Evolutionary conservation across 2,113 vertebrate genomes (phyloP), one percentile per base, ranked within the genome.

Genomic region (Corvus moneduloides): DNA sequence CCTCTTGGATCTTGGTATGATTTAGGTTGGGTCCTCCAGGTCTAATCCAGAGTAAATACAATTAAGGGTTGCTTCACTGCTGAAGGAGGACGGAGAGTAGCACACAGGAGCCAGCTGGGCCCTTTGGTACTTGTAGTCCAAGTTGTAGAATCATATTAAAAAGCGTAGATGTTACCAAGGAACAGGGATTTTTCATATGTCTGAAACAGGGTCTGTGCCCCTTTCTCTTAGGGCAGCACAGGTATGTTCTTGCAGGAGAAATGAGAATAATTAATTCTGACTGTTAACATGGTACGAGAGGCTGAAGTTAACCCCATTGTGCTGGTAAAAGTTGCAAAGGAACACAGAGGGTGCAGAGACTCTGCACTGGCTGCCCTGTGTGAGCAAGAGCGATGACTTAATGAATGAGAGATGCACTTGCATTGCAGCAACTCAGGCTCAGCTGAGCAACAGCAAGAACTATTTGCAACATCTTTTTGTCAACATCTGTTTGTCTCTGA

Each of bases 401-500:
- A 71, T 41, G 55, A 64, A 37, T 2, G 1, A 68, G 90, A 59
- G 89, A 87, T 37, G 83, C 27, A 2, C 28, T 74, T 1, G 1
- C 73, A 22, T 51, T 8, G 5, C 77, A 23, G 61, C 23, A 1
- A 66, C 76, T 77, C 22, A 19, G 41, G 75, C 91, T 95, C 21
- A 7, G 87, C 82, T 77, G 84, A 90, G 30, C 51, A 73, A 66
- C 90, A 74, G 73, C 83, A 58, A 90, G 54, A 86, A 39, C 76
- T 80, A 51, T 77, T 93, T 96, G 85, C 83, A 81, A 72, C 61
- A 27, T 90, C 82, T 74, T 94, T 92, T 86, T 93, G 87, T 96
- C 89, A 95, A 96, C 94, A 96, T 96, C 94, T 96, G 94, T 95
- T 95, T 96, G 93, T 73, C 87, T 96, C 75, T 33, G 93, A 93